These are phyloP conservation scores for Eurystomus gularis DNA, from an alignment of 2,113 vertebrate genomes.

Conservation along the genomic window DNA sequence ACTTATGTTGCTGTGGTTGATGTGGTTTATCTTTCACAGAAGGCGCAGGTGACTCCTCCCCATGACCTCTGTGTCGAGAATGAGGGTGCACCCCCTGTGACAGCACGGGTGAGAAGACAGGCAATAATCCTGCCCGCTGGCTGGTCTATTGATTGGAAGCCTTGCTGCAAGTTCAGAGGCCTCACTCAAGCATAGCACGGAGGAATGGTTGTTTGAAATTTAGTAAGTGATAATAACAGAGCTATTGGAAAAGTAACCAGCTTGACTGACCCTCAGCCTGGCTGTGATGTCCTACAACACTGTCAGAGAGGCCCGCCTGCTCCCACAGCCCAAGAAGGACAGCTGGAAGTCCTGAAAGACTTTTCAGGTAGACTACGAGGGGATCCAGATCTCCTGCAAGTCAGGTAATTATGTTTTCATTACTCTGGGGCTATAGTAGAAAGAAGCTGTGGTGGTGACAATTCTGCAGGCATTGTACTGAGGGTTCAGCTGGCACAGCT, in stretches of 20 bases:
- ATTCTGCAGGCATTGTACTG: not conserved
- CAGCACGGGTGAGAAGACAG: not conserved
- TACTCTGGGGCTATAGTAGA: not conserved
- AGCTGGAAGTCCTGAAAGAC: not conserved
- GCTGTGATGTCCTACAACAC: rapidly evolving
- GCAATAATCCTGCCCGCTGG: rapidly evolving
- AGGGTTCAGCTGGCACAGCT: not conserved
- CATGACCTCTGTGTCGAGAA: rapidly evolving
- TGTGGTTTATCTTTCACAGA: rapidly evolving
- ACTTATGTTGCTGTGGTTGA: rapidly evolving
- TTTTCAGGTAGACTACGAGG: not conserved
- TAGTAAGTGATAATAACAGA: not conserved
- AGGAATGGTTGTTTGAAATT: not conserved
- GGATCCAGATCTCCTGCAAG: not conserved
- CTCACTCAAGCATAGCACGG: rapidly evolving
- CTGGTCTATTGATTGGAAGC: rapidly evolving
- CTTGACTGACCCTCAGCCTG: not conserved
- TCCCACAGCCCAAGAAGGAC: not conserved
- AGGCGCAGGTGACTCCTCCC: rapidly evolving
- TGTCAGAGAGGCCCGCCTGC: not conserved
- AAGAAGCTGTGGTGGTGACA: not conserved
- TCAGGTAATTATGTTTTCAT: not conserved
- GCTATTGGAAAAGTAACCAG: not conserved
- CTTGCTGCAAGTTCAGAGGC: not conserved
- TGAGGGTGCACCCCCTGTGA: not conserved